Conservation (phyloP, 2,888 invertebrate genomes). For the Galerucella nymphaeae region DNA sequence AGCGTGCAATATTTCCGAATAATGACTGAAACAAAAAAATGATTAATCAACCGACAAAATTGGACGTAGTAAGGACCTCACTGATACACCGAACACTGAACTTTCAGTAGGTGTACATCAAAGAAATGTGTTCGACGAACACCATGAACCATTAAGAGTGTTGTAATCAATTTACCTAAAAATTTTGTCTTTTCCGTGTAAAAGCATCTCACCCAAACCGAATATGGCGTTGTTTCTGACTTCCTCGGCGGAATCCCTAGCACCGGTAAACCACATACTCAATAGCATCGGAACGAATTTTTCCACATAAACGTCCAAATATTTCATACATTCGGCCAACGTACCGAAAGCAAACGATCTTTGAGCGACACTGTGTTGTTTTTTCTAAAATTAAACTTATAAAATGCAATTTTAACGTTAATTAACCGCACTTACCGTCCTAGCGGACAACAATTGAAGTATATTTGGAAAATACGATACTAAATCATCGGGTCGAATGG, state of each 20-base stretch:
- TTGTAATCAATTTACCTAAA: slow-evolving; percentile 65
- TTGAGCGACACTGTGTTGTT: slow-evolving; percentile 73
- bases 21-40: slow-evolving; percentile 66
- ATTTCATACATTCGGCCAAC: slow-evolving; percentile 77
- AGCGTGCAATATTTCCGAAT: slow-evolving; percentile 73
- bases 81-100: too few species aligned
- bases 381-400: slow-evolving; percentile 67
- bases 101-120: not conserved
- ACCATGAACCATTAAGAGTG: too few species aligned
- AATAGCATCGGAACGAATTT: slow-evolving; percentile 72
- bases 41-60: too few species aligned
- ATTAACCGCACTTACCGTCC: slow-evolving; percentile 68
- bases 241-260: slow-evolving; percentile 74
- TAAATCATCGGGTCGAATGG: slow-evolving; percentile 74
- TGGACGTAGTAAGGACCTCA: too few species aligned
- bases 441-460: slow-evolving; percentile 71
- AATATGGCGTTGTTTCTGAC: slow-evolving; percentile 82
- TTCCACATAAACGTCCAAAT: slow-evolving; percentile 68
- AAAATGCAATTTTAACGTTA: not conserved
- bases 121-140: too few species aligned
- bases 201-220: slow-evolving; percentile 79
- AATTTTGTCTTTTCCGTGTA: slow-evolving; percentile 73
- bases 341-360: slow-evolving; percentile 79
- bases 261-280: slow-evolving; percentile 72
- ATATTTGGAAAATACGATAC: slow-evolving; percentile 74